Evolutionary conservation across 2,888 invertebrate genomes (phyloP).

Genomic region (Cetonia aurata): DNA sequence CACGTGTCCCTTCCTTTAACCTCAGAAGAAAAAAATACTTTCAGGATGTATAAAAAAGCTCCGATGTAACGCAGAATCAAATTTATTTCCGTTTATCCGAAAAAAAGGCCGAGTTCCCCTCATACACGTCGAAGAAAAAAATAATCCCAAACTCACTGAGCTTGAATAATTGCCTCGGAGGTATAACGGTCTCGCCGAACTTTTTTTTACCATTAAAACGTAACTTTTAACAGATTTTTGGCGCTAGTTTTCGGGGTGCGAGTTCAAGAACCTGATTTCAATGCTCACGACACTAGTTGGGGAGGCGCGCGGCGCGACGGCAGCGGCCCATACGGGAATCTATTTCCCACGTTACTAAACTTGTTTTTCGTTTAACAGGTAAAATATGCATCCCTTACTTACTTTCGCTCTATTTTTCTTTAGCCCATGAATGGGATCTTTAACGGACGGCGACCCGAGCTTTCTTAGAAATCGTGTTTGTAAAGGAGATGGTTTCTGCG

Average conservation of each 20-base stretch:
- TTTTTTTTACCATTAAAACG: slow-evolving; percentile 32
- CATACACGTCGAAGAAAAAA: slow-evolving; percentile 8
- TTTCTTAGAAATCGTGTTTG: slow-evolving; percentile 41
- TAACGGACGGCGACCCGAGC: slow-evolving; percentile 41
- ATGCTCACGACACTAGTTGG: slow-evolving; percentile 30
- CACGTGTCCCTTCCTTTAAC: slow-evolving; percentile 23
- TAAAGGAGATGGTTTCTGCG: slow-evolving; percentile 5
- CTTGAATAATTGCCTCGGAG: slow-evolving; percentile 40
- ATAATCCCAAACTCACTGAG: slow-evolving; percentile 30
- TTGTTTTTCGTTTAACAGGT: slow-evolving; percentile 52
- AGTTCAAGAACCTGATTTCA: slow-evolving; percentile 49
- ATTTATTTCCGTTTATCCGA: slow-evolving; percentile 36
- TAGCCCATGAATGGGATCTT: slow-evolving; percentile 37
- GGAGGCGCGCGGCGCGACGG: neutral
- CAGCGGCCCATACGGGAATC: slow-evolving; percentile 44
- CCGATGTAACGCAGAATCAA: slow-evolving; percentile 24
- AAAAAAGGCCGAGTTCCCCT: slow-evolving; percentile 19
- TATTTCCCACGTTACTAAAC: slow-evolving; percentile 52
- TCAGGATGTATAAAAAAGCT: slow-evolving; percentile 25
- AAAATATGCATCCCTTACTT: slow-evolving; percentile 49
- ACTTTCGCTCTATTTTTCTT: slow-evolving; percentile 45
- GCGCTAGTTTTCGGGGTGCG: slow-evolving; percentile 46
- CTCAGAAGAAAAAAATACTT: neutral
- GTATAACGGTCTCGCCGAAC: slow-evolving; percentile 32
- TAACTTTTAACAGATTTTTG: slow-evolving; percentile 47